Evolutionary conservation across 2,888 invertebrate genomes (phyloP).

Genomic region (Gnatocerus cornutus): DNA sequence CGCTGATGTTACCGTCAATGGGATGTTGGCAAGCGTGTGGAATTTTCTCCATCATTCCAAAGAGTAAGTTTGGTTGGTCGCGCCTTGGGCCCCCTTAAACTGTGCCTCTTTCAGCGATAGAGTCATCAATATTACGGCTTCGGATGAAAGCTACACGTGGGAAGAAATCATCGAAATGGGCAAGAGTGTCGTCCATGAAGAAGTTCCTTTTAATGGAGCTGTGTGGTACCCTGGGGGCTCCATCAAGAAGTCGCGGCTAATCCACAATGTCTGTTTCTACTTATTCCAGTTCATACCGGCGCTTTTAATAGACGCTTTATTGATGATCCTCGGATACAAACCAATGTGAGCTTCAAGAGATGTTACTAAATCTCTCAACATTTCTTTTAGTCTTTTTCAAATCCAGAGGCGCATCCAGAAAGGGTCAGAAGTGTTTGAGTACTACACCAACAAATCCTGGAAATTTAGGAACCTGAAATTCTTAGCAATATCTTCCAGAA

Average conservation of each 20-base stretch:
- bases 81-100: not conserved
- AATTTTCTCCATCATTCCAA: conserved; percentile 63
- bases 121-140: conserved; percentile 84
- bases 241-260: conserved; percentile 84
- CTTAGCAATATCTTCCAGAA: conserved; percentile 72
- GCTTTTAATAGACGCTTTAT: conserved; percentile 84
- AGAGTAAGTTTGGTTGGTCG: not conserved
- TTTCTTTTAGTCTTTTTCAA: conserved; percentile 79
- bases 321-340: conserved; percentile 87
- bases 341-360: conserved; percentile 88
- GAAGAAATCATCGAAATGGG: conserved; percentile 88
- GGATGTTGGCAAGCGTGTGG: conserved; percentile 83
- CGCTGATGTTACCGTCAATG: conserved; percentile 86
- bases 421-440: conserved; percentile 91
- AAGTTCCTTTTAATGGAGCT: conserved; percentile 88
- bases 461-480: conserved; percentile 83
- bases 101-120: conserved; percentile 59
- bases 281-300: conserved; percentile 95
- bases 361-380: not conserved
- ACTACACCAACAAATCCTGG: conserved; percentile 94
- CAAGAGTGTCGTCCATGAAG: conserved; percentile 81
- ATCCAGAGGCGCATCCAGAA: conserved; percentile 88
- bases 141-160: conserved; percentile 90
- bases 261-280: conserved; percentile 87
- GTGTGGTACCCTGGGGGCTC: conserved; percentile 89